Evolutionary conservation across 2,113 vertebrate species (phyloP).

Genomic region (Lagenorhynchus albirostris): DNA sequence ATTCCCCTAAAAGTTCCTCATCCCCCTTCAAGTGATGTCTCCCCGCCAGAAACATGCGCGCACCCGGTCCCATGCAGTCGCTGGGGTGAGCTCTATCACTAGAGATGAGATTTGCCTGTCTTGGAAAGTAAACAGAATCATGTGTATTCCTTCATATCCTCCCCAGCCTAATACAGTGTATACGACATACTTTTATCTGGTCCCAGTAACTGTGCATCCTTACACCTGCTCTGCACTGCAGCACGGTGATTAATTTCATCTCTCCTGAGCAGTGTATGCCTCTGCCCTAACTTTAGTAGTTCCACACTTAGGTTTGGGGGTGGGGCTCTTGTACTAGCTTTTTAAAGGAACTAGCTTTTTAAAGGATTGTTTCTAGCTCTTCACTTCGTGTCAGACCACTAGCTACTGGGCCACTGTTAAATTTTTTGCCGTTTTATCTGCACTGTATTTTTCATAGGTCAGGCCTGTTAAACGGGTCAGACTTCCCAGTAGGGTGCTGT

Average conservation of each 20-base stretch:
- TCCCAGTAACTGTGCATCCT: neutral
- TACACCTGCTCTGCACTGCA: neutral
- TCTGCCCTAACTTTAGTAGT: neutral
- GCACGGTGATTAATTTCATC: neutral
- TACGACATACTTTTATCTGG: neutral
- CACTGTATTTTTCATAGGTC: neutral
- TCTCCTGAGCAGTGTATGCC: neutral
- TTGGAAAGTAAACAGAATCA: neutral
- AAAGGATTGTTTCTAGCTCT: neutral
- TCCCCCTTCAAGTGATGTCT: neutral
- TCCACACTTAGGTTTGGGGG: neutral
- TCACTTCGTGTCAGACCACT: neutral
- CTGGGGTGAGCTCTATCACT: neutral
- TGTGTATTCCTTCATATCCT: neutral
- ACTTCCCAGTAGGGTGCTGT: neutral
- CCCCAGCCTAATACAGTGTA: neutral
- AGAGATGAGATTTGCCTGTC: neutral
- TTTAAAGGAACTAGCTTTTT: neutral
- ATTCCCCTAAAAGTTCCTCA: neutral
- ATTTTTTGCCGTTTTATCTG: neutral
- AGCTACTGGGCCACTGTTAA: neutral
- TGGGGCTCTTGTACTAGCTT: neutral
- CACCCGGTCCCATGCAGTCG: neutral
- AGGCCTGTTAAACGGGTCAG: neutral
- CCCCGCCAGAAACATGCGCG: rapidly evolving